Percentiles rank a stretch among this genome's conserved stretches.
phyloP scores from a whole-genome alignment of 2,888 invertebrate species.

The Leptopilina syphax region DNA sequence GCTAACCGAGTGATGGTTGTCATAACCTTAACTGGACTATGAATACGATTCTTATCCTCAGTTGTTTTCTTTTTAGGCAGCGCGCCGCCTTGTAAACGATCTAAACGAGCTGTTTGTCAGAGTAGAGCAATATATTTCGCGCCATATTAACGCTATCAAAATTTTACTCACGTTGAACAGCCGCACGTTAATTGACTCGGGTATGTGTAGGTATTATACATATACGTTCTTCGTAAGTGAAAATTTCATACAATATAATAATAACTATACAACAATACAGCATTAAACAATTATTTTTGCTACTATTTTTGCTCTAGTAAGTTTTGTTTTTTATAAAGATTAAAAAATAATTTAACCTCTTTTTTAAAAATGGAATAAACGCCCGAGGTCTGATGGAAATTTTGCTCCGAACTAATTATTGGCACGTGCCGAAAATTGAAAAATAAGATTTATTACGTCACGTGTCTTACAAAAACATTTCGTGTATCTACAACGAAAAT shows the following conservation, averaged over 20 bases:
- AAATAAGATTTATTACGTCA: not conserved
- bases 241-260: not conserved
- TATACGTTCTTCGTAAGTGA: not conserved
- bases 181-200: not conserved
- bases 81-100: conserved; percentile 34
- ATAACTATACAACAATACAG: not conserved
- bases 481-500: not conserved
- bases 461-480: conserved; percentile 1
- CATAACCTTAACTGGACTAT: conserved; percentile 64
- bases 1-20: conserved; percentile 65
- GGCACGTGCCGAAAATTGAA: not conserved
- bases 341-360: too few relatives aligned
- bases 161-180: not conserved
- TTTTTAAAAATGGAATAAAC: too few relatives aligned
- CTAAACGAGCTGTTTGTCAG: conserved; percentile 38
- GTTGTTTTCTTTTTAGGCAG: conserved; percentile 7
- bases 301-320: too few relatives aligned
- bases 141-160: conserved; percentile 23
- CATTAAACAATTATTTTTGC: not conserved
- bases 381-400: not conserved
- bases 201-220: not conserved
- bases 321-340: too few relatives aligned
- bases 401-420: not conserved
- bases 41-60: conserved; percentile 22
- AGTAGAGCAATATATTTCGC: conserved; percentile 23